Evolutionary conservation across 2,113 vertebrate genomes (phyloP).

Genomic region (Colaptes auratus): DNA sequence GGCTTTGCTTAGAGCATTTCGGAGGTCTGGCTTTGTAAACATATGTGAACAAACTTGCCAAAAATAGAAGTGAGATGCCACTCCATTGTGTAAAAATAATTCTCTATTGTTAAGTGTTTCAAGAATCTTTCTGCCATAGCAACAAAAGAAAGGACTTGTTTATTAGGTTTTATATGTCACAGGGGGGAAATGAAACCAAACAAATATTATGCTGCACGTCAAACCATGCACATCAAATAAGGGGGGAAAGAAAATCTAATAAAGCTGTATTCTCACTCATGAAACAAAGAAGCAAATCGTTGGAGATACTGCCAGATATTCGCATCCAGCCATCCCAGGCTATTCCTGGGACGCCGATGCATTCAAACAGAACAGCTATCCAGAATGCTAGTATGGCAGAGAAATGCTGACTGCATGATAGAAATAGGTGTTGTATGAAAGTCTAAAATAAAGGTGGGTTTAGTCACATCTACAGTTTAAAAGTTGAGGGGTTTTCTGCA

Average conservation of each 20-base stretch:
- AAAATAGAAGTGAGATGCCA: conserved; percentile 60
- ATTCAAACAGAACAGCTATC: not conserved
- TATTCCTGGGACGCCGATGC: conserved; percentile 17
- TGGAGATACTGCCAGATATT: conserved; percentile 55
- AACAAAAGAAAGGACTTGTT: conserved; percentile 49
- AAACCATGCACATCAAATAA: conserved; percentile 54
- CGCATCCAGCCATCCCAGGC: not conserved
- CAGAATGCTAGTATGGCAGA: not conserved
- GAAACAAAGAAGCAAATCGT: conserved; percentile 49
- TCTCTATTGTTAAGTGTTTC: conserved; percentile 47
- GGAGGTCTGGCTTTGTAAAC: conserved; percentile 41
- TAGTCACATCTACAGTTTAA: not conserved
- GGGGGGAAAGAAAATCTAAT: conserved; percentile 11
- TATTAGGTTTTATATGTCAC: conserved; percentile 66
- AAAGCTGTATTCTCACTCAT: conserved; percentile 58
- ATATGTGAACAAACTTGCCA: conserved; percentile 36
- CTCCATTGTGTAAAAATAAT: not conserved
- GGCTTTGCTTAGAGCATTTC: conserved; percentile 34
- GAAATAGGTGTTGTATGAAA: not conserved
- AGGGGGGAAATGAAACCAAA: conserved; percentile 62
- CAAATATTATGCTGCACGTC: conserved; percentile 43
- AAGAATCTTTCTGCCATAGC: conserved; percentile 45
- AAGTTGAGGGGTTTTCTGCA: not conserved
- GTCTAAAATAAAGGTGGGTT: not conserved
- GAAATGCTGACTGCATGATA: not conserved